Conservation (phyloP, 2,113 vertebrate genomes). For the Dipodomys spectabilis region DNA sequence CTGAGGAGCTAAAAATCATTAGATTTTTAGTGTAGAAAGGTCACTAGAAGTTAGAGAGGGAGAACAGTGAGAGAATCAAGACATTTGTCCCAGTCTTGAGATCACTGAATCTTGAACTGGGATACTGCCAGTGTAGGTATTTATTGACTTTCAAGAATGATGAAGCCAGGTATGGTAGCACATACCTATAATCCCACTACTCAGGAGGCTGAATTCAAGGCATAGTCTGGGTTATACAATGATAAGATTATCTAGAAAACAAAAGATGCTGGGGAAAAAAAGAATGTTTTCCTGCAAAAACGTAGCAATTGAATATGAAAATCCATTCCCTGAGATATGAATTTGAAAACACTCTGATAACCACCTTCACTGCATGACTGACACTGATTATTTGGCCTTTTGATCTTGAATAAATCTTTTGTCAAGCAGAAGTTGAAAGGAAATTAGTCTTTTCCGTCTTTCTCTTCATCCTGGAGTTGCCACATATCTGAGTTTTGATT, state of each 20-base stretch:
- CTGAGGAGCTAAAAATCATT: not conserved
- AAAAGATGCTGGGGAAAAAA: not conserved
- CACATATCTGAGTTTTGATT: conserved; percentile 55
- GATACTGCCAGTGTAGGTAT: no score
- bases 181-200: not conserved
- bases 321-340: not conserved
- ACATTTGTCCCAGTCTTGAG: not conserved
- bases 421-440: conserved; percentile 30
- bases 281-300: not conserved
- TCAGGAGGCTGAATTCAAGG: not conserved
- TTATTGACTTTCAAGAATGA: not conserved
- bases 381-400: not conserved
- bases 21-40: not conserved
- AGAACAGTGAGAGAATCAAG: not conserved
- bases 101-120: not conserved
- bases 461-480: conserved; percentile 26
- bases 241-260: not conserved
- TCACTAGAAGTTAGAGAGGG: not conserved
- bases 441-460: not conserved
- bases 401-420: conserved; percentile 12
- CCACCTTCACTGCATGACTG: not conserved
- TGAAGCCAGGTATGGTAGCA: not conserved
- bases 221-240: not conserved
- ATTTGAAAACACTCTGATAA: not conserved
- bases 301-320: not conserved